Conservation (phyloP, 2,113 vertebrate species). For the Ictalurus furcatus region DNA sequence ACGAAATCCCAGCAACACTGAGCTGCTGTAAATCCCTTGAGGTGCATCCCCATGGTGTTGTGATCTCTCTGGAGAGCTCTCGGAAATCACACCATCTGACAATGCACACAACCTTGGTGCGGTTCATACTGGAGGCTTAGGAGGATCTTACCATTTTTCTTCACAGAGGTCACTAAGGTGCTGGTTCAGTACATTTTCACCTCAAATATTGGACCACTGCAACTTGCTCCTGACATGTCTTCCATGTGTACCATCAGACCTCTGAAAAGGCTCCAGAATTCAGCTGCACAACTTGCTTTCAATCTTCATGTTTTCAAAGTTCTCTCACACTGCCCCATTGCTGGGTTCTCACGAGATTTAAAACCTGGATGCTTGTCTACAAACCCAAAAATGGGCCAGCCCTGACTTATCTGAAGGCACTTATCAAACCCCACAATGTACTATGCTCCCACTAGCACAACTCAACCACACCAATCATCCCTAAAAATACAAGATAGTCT, state of each 20-base stretch:
- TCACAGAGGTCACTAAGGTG: background rate
- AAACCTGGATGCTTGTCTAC: background rate
- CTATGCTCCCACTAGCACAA: background rate
- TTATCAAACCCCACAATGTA: background rate
- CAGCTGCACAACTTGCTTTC: background rate
- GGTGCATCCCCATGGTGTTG: background rate
- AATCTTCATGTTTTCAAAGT: background rate
- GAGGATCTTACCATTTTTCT: background rate
- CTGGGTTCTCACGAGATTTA: background rate
- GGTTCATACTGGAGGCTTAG: background rate
- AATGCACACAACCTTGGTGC: background rate
- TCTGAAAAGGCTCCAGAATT: background rate
- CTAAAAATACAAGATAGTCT: background rate
- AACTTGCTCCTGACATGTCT: background rate
- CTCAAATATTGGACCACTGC: background rate
- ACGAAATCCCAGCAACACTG: background rate
- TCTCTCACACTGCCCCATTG: background rate
- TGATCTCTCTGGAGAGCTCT: constrained; percentile 7
- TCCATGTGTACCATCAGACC: constrained; percentile 5
- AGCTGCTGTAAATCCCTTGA: background rate
- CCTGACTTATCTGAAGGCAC: background rate
- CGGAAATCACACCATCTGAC: background rate
- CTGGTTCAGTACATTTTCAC: background rate
- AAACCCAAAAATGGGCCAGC: background rate
- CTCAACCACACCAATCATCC: background rate